phyloP scores from a whole-genome alignment of 1,140 invertebrate genomes.

The Halictus rubicundus region DNA sequence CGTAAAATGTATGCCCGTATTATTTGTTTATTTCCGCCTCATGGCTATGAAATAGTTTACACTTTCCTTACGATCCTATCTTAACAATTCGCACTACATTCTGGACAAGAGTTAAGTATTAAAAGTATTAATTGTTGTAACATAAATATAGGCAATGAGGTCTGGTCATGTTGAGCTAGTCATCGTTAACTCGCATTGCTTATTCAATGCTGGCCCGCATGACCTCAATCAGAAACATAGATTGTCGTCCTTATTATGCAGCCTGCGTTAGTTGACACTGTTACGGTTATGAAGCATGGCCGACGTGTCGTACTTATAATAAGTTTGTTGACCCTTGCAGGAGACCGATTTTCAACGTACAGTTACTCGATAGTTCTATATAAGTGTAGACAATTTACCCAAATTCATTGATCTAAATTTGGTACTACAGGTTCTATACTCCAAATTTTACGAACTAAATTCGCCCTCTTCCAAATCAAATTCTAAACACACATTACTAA shows the following conservation, averaged over 20 bases:
- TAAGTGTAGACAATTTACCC: background rate
- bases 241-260: slow-evolving; percentile 42
- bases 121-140: background rate
- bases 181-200: slow-evolving; percentile 30
- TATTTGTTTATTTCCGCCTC: too few species aligned
- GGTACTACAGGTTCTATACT: too few species aligned
- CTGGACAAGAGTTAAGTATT: too few species aligned
- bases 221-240: slow-evolving; percentile 34
- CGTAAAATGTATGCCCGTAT: too few species aligned
- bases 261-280: slow-evolving; percentile 32
- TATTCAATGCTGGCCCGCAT: slow-evolving; percentile 11
- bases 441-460: too few species aligned
- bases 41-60: too few species aligned
- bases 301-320: slow-evolving; percentile 8
- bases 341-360: background rate
- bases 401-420: too few species aligned
- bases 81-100: too few species aligned
- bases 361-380: too few species aligned
- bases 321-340: slow-evolving; percentile 37
- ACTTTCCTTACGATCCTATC: too few species aligned
- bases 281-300: slow-evolving; percentile 35
- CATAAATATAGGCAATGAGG: slow-evolving; percentile 7
- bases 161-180: slow-evolving; percentile 4
- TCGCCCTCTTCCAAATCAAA: too few species aligned
- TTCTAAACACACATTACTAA: too few species aligned